Base-by-base conservation (phyloP, 2,888 invertebrate genomes). In the Drosophila mimetica region DNA sequence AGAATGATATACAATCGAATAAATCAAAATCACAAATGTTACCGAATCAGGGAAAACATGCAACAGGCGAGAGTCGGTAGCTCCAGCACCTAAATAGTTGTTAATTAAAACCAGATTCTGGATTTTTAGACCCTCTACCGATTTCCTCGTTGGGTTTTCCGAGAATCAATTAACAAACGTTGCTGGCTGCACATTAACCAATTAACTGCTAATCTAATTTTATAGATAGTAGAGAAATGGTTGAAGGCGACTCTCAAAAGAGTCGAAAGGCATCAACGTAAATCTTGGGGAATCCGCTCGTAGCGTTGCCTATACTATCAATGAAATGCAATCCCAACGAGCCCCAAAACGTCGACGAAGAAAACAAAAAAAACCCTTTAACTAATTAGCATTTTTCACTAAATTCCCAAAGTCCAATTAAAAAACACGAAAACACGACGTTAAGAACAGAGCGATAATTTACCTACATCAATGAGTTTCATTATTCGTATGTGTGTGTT, bases 381-480 rank as follows among this genome's bases (percentile, higher is more conserved):
- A 89, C 90, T 90, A 90, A 90, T 90, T 90, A 90, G 90, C 90
- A 90, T 90, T 90, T 83, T 90, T 90, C 82, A 86, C 86, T 84
- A 87, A 90, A 90, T 90, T 89, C 89, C 86, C 85, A 85, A 89
- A 87, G 83, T 77, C 90, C 89, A 90, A 90, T 90, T 90, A 90
- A 90, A 89, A 89, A 88, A 90, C 87, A 89, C 85, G 84, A 86
- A 85, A 85, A 86, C 85, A 89, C 89, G 88, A 86, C 85, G 83
- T 82, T 88, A 88, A 88, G 88, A 89, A 86, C 76, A 79, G 86
- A 86, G 77, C 89, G 89, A 90, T 90, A 90, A 90, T 90, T 90
- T 90, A 90, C 90, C 90, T 90, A 90, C 90, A 89, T 90, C 91
- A 90, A 89, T 86, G 90, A 89, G 82, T 86, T 89, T 79, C 89